These are phyloP conservation scores for Telenomus remus DNA, from an alignment of 1,140 invertebrate genomes.

Conservation along the genomic window DNA sequence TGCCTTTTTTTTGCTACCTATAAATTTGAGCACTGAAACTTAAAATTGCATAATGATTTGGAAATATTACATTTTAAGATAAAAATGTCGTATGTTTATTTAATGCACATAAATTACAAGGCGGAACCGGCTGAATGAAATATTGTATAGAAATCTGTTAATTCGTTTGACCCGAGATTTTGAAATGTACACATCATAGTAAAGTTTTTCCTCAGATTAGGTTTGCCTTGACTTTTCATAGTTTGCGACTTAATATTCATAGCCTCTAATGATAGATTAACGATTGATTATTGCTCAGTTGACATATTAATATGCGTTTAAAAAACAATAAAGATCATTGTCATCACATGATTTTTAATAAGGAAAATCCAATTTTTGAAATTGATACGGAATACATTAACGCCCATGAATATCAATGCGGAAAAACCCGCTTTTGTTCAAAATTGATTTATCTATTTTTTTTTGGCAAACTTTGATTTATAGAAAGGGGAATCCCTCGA, in stretches of 20 bases:
- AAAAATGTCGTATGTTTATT: slow-evolving; percentile 8
- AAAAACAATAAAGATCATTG: slow-evolving; percentile 30
- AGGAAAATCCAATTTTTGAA: slow-evolving; percentile 25
- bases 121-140: slow-evolving; percentile 3
- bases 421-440: too few relatives aligned
- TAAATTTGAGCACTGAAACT: slow-evolving; percentile 15
- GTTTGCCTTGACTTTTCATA: slow-evolving; percentile 23
- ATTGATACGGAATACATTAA: slow-evolving; percentile 13
- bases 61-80: background rate
- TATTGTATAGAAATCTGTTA: slow-evolving; percentile 17
- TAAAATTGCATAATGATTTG: background rate
- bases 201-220: slow-evolving; percentile 24
- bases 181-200: slow-evolving; percentile 27
- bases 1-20: background rate
- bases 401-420: slow-evolving; percentile 8
- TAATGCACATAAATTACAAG: slow-evolving; percentile 15
- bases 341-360: slow-evolving; percentile 14
- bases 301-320: slow-evolving; percentile 6
- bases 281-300: slow-evolving; percentile 21
- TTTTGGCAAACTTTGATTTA: too few relatives aligned
- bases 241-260: slow-evolving; percentile 30
- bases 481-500: too few relatives aligned
- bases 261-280: slow-evolving; percentile 25
- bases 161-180: slow-evolving; percentile 11
- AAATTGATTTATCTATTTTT: too few relatives aligned